Base-by-base conservation (phyloP, 2,113 vertebrate species). In the Callospermophilus lateralis region DNA sequence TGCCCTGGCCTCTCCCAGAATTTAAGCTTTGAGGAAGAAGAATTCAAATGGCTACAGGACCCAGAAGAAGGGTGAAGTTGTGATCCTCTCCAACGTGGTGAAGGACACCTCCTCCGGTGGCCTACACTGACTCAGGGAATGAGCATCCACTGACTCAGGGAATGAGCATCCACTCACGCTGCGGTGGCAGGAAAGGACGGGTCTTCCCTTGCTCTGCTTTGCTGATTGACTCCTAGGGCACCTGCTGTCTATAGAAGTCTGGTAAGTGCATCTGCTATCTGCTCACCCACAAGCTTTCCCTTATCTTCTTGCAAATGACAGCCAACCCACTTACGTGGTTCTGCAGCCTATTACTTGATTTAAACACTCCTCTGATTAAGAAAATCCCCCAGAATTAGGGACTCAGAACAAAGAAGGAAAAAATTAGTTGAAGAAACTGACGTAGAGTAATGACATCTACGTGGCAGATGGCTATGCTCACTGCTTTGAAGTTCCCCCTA, bases 341-440 rank as follows among this genome's bases (percentile, higher is more conserved):
- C 30, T 5, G 74, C 3, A 83, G 8, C 45, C 76, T 81, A 8
- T 85, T 85, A n/a, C 37, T 79, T 96, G 65, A 58, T 91, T 81
- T 94, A 84, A 91, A 89, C 15, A 68, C 1, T 67, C 55, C 68
- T 72, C 42, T 70, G 12, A 70, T 89, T 48, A 94, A 95, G 76
- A 65, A 85, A 48, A 81, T 73, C 37, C 12, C 22, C 17, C 53
- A 77, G 6, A 61, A 53, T 94, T 93, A 90, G 51, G 20, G 13
- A 67, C 5, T 34, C 2, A 34, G 37, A 73, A 78, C 42, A 77
- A 85, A 72, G 34, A 76, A 55, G 84, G 53, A 45, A 80, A 67
- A 8, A 9, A 63, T 42, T 67, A 92, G 61, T 13, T 61, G 53
- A 70, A 48, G 4, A 67, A 79, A 55, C 6, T 32, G 72, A 24